A percentile compares a stretch with the other conserved stretches of the same genome.
These are phyloP conservation scores for Aquatica leii DNA, from an alignment of 2,888 invertebrate species.

Conservation along the genomic window DNA sequence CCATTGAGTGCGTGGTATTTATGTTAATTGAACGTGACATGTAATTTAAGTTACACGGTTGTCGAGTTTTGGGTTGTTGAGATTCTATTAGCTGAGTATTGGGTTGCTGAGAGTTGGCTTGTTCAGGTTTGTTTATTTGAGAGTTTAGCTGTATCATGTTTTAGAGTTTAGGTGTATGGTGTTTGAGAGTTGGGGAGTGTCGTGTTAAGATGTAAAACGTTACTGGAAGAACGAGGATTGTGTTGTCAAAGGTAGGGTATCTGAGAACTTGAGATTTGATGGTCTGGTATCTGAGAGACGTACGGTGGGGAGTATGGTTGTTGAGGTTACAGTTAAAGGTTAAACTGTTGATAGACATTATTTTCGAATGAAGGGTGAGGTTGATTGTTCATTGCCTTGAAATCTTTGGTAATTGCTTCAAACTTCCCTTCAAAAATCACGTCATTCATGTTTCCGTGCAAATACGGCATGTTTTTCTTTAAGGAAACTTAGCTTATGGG, in stretches of 20 bases:
- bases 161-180: background rate
- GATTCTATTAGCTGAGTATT: background rate
- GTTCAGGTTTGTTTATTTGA: background rate
- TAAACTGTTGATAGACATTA: background rate
- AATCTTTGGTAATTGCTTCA: background rate
- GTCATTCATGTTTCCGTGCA: background rate
- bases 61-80: background rate
- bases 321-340: background rate
- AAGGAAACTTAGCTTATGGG: background rate
- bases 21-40: background rate
- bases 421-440: conserved; percentile 1
- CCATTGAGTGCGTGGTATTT: background rate
- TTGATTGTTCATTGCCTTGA: background rate
- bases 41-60: background rate
- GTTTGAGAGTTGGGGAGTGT: background rate
- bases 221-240: background rate
- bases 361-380: background rate
- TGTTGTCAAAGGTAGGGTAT: background rate
- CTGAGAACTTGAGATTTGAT: background rate
- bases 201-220: background rate
- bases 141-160: background rate
- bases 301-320: background rate
- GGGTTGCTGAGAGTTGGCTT: background rate
- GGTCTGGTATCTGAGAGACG: background rate
- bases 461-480: background rate